These are phyloP conservation scores for Panthera uncia DNA, from an alignment of 2,113 vertebrate species.

Conservation along the genomic window DNA sequence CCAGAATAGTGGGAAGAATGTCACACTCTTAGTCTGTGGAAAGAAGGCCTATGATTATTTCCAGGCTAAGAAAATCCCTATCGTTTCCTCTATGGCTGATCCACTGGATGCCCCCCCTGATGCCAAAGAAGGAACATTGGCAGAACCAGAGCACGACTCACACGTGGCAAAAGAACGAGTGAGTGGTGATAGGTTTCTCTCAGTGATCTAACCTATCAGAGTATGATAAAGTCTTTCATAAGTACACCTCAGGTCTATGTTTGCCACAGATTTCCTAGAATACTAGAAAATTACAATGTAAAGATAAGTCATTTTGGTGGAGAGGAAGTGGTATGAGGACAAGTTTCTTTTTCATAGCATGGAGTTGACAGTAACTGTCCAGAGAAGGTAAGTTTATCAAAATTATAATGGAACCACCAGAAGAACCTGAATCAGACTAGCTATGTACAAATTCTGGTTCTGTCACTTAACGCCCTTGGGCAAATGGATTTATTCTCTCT, in stretches of 20 bases:
- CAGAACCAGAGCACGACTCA: conserved; percentile 45
- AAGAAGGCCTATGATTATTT: conserved; percentile 87
- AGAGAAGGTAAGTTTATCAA: conserved; percentile 7
- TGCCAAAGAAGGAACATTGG: neutral
- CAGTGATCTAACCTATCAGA: neutral
- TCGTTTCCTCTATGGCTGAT: conserved; percentile 85
- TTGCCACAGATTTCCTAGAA: neutral
- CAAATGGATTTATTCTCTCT: neutral
- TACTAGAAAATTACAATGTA: neutral
- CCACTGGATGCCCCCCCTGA: conserved; percentile 44
- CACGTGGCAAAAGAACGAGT: conserved; percentile 76
- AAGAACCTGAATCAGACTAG: neutral
- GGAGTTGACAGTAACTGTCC: neutral
- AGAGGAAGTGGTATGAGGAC: neutral
- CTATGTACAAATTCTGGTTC: neutral
- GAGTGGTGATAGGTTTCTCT: conserved; percentile 54
- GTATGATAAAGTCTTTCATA: neutral
- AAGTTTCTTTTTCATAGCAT: neutral
- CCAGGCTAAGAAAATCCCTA: conserved; percentile 85
- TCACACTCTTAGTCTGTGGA: conserved; percentile 90
- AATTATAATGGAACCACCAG: neutral
- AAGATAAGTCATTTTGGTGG: neutral
- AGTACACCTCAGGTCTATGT: neutral
- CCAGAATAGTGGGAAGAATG: conserved; percentile 80
- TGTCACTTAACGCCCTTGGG: neutral